A percentile compares a stretch with the other conserved stretches of the same genome.
phyloP scores from a whole-genome alignment of 1,140 invertebrate species.

The Drosophila gunungcola region DNA sequence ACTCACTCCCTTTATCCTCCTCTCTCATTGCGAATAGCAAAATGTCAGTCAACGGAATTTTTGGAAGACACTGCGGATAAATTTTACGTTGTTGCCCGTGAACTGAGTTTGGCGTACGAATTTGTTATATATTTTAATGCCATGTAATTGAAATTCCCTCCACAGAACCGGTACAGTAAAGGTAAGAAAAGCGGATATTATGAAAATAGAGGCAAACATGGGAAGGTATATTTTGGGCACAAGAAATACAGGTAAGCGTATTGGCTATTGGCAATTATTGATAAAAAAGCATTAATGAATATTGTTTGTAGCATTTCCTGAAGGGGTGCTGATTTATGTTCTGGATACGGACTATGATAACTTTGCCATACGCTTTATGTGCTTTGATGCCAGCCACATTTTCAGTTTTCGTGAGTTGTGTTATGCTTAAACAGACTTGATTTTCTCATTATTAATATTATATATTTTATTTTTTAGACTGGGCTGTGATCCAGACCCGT shows the following conservation, averaged over 20 bases:
- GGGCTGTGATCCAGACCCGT: slow-evolving; percentile 25
- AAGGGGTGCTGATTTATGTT: slow-evolving; percentile 32
- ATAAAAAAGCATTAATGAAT: not conserved
- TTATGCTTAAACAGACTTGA: not conserved
- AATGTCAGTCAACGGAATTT: slow-evolving; percentile 14
- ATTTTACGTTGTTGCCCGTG: not conserved
- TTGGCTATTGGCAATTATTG: too few species aligned
- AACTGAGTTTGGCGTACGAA: slow-evolving; percentile 27
- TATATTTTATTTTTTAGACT: slow-evolving; percentile 24
- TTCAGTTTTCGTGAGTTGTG: slow-evolving; percentile 38
- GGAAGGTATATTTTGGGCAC: slow-evolving; percentile 16
- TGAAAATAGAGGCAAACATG: not conserved
- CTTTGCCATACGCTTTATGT: slow-evolving; percentile 45
- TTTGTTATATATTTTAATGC: accelerated
- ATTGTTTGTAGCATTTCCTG: slow-evolving; percentile 10
- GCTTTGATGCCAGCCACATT: slow-evolving; percentile 13
- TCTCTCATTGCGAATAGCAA: not conserved
- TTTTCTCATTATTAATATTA: not conserved
- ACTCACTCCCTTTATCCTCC: slow-evolving; percentile 14
- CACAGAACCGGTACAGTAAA: slow-evolving; percentile 25
- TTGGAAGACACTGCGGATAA: not conserved
- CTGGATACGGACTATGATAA: slow-evolving; percentile 52
- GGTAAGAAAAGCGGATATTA: not conserved
- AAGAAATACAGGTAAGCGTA: slow-evolving; percentile 10
- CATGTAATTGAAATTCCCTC: not conserved